Evolutionary conservation across 2,797 vertebrate species (phyloP).

Genomic region (Telmatherina bonti): DNA sequence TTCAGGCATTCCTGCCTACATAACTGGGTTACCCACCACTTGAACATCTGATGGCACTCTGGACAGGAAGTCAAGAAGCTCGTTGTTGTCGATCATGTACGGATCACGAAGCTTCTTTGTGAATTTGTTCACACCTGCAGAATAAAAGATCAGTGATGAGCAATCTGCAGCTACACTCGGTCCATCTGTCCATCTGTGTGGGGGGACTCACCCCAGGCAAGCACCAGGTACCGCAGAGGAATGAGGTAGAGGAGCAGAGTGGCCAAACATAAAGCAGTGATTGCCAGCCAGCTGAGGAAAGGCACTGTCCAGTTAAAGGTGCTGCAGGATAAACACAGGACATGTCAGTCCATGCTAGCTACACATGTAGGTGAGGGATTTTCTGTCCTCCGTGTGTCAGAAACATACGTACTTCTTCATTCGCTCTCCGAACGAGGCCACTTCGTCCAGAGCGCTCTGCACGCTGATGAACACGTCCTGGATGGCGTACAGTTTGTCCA

Average conservation of each 20-base stretch:
- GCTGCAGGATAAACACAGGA: slow-evolving; percentile 68
- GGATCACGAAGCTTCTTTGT: slow-evolving; percentile 95
- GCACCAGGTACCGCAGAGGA: slow-evolving; percentile 92
- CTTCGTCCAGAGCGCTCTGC: slow-evolving; percentile 91
- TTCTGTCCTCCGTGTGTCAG: too few species aligned
- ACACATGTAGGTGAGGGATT: too few species aligned
- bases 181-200: too few species aligned
- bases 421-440: slow-evolving; percentile 91
- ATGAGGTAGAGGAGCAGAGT: slow-evolving; percentile 90
- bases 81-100: slow-evolving; percentile 92
- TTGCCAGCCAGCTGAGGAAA: slow-evolving; percentile 93
- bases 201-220: slow-evolving; percentile 91
- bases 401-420: slow-evolving; percentile 92
- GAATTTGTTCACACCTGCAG: slow-evolving; percentile 91
- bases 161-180: too few species aligned
- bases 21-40: slow-evolving; percentile 84
- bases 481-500: slow-evolving; percentile 94
- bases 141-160: not conserved
- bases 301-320: slow-evolving; percentile 95
- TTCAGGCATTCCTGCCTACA: too few species aligned
- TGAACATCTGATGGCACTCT: slow-evolving; percentile 95
- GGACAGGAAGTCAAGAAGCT: slow-evolving; percentile 94
- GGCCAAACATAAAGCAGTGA: slow-evolving; percentile 85
- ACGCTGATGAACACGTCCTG: slow-evolving; percentile 95
- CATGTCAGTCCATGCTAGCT: too few species aligned